Evolutionary conservation across 2,888 invertebrate species (phyloP), one percentile per base, ranked within the genome.

Genomic region (Andrena dorsata): DNA sequence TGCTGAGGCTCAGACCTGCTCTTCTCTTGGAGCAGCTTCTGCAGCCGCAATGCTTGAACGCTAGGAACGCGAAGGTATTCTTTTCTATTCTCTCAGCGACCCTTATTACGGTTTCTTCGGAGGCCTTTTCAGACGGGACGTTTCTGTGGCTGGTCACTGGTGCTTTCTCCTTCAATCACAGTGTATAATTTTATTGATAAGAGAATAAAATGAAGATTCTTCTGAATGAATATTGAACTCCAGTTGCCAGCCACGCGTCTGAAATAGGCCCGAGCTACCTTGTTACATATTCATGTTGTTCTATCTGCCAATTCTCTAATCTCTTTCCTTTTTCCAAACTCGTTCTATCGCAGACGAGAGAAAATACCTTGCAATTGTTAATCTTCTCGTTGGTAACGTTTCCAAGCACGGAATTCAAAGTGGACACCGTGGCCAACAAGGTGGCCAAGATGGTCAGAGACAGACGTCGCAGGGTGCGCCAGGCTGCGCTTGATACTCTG

Each of bases 361-460:
- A 97, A 93, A 97, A 97, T 90, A 96, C 97, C 0, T 92, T 97
- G 8, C 97, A 97, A 93, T 95, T 97, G 88, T 94, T 97, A 66
- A 97, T 97, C 91, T 97, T 96, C 85, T 96, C 97, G 8, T 93
- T 97, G 86, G 95, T 97, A 92, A 96, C 97, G 41, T 97, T 97
- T 92, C 97, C 97, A 2, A 96, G 97, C 90, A 96, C 96, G 68
- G 97, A 97, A 87, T 93, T 93, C 82, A 92, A 92, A 85, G 90
- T 92, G 26, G 91, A 93, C 56, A 88, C 84, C 3, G 91, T 93
- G 5, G 92, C 92, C 5, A 89, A 88, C 65, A 92, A 91, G 75
- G 92, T 93, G 30, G 90, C 91, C 0, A 81, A 82, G 23, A 92
- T 93, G 92, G 91, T 93, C 23, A 90, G 88, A 23, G 96, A 96